Conservation (phyloP, 2,113 vertebrate genomes). For the Tragelaphus scriptus region DNA sequence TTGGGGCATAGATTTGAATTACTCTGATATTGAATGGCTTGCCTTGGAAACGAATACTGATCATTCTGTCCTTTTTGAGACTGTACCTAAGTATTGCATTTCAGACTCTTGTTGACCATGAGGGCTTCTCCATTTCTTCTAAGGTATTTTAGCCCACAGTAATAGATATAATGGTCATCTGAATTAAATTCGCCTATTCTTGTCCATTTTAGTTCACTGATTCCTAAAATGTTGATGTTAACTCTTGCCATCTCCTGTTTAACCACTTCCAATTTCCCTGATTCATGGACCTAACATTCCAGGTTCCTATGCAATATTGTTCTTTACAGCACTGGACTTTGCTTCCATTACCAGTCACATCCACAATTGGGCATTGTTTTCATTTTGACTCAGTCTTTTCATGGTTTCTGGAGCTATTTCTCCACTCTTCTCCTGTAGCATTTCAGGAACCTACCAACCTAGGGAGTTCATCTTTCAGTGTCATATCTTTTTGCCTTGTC, state of each 20-base stretch:
- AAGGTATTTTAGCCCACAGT: background rate
- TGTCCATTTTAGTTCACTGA: background rate
- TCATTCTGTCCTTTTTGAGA: background rate
- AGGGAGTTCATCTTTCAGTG: background rate
- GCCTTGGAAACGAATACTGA: background rate
- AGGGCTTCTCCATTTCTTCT: background rate
- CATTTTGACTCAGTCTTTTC: background rate
- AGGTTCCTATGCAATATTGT: background rate
- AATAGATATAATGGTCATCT: background rate
- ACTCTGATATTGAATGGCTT: background rate
- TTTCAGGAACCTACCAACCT: background rate
- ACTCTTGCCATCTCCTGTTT: background rate
- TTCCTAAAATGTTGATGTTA: background rate
- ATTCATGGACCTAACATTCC: background rate
- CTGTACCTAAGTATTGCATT: background rate
- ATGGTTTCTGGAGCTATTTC: background rate
- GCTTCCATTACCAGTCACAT: background rate
- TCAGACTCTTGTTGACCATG: background rate
- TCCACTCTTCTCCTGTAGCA: background rate
- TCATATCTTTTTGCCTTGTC: background rate
- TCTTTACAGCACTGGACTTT: background rate
- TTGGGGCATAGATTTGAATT: background rate
- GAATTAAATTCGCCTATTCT: background rate
- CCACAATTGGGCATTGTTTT: background rate
- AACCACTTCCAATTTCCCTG: background rate